phyloP scores from a whole-genome alignment of 2,797 vertebrate genomes.

The Amblyraja radiata region DNA sequence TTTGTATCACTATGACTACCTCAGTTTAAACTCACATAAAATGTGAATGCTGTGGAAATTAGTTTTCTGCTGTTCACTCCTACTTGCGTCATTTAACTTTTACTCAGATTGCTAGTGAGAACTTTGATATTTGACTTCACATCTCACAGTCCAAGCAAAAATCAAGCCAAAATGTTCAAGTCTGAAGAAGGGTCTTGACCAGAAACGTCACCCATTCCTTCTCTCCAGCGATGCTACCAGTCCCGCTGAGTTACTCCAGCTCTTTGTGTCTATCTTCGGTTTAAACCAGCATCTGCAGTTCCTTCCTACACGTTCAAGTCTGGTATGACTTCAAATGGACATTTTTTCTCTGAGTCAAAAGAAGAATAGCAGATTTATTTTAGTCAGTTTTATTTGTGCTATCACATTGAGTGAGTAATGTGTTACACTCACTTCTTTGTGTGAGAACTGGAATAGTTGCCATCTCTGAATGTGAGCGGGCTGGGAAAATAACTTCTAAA shows the following conservation, averaged over 20 bases:
- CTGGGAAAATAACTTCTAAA: not conserved
- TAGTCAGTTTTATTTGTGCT: not conserved
- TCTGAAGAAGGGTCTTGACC: not conserved
- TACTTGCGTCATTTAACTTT: not conserved
- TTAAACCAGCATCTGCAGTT: too few species aligned
- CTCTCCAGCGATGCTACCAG: too few species aligned
- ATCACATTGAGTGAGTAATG: not conserved
- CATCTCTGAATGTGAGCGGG: not conserved
- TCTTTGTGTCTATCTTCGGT: too few species aligned
- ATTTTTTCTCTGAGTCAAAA: not conserved
- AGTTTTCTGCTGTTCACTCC: not conserved
- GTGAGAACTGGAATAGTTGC: not conserved
- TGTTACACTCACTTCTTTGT: not conserved
- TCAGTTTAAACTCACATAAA: not conserved
- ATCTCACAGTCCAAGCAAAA: not conserved
- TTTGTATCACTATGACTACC: not conserved
- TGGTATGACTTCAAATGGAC: not conserved
- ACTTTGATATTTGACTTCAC: not conserved
- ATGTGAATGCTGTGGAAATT: not conserved
- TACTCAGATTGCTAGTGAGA: not conserved
- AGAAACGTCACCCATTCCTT: too few species aligned
- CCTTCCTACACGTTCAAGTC: not conserved
- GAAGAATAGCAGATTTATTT: not conserved
- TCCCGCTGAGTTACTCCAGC: too few species aligned
- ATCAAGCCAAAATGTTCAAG: not conserved